Percentiles rank a stretch among this genome's conserved stretches.
Conservation (phyloP, 2,888 invertebrate genomes). For the Rhyacophila evoluta region DNA sequence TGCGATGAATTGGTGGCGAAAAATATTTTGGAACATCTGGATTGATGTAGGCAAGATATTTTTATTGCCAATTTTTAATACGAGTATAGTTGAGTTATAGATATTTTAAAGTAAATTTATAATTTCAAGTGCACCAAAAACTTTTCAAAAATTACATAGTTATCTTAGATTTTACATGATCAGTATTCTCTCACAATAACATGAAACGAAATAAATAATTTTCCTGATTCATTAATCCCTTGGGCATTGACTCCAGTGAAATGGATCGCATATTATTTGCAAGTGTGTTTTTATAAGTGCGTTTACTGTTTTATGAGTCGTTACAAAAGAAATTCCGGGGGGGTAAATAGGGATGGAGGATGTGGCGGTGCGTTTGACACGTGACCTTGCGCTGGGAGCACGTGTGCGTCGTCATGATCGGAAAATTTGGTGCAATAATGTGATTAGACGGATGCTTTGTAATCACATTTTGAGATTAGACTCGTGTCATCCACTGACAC, state of each 20-base stretch:
- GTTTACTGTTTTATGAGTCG: conserved; percentile 27
- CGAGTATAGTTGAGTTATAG: too few species aligned
- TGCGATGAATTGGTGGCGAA: too few species aligned
- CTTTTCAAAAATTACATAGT: too few species aligned
- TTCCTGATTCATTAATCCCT: background rate
- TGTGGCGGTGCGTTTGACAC: conserved; percentile 2
- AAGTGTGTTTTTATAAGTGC: conserved; percentile 42
- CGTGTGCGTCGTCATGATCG: conserved; percentile 7
- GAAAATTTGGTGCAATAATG: conserved; percentile 17
- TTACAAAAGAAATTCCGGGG: background rate
- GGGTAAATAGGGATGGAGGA: background rate
- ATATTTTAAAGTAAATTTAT: too few species aligned
- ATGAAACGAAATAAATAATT: background rate
- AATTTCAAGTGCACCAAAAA: too few species aligned
- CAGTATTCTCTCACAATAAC: background rate
- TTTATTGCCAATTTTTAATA: too few species aligned
- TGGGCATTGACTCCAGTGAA: background rate
- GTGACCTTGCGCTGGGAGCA: background rate
- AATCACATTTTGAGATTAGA: background rate
- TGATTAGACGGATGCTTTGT: background rate
- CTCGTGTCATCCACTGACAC: background rate
- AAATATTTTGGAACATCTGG: too few species aligned
- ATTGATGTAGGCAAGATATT: too few species aligned
- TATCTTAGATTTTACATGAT: too few species aligned
- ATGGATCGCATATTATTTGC: conserved; percentile 10